Conservation (phyloP, 2,797 vertebrate genomes). For the Parauchenoglanis ngamensis region DNA sequence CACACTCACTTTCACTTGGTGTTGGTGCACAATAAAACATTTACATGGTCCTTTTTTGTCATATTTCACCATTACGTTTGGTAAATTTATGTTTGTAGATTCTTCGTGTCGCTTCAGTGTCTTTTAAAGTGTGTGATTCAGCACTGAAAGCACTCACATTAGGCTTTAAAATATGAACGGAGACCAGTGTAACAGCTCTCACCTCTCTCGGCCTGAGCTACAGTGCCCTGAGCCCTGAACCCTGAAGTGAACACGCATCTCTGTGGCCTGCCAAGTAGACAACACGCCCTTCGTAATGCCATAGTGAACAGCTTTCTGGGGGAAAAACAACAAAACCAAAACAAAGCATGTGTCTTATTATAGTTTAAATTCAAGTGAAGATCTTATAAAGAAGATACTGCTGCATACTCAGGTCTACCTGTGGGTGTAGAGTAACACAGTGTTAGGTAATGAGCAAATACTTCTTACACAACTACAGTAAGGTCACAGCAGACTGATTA, state of each 20-base stretch:
- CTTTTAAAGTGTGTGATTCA: not conserved
- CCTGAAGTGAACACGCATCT: slow-evolving; percentile 63
- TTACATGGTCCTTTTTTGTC: not conserved
- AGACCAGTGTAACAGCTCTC: not conserved
- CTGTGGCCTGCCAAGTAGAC: slow-evolving; percentile 66
- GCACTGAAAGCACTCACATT: not conserved
- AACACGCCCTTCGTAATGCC: slow-evolving; percentile 71
- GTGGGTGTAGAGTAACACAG: not conserved
- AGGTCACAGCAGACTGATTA: no score
- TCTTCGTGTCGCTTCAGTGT: not conserved
- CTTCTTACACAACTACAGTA: not conserved
- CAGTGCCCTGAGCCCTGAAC: slow-evolving; percentile 70
- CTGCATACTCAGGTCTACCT: not conserved
- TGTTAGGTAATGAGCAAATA: not conserved
- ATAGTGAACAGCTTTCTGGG: slow-evolving; percentile 59
- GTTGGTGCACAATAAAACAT: not conserved
- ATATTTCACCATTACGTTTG: not conserved
- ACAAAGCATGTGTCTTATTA: not conserved
- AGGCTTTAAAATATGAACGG: not conserved
- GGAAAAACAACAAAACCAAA: not conserved
- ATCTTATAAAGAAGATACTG: no score
- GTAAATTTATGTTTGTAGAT: no score
- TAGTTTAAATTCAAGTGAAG: not conserved
- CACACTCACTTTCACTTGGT: no score
- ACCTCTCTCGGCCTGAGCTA: slow-evolving; percentile 62